These are phyloP conservation scores for Drosophila pachea DNA, from an alignment of 1,140 invertebrate species.

Conservation along the genomic window DNA sequence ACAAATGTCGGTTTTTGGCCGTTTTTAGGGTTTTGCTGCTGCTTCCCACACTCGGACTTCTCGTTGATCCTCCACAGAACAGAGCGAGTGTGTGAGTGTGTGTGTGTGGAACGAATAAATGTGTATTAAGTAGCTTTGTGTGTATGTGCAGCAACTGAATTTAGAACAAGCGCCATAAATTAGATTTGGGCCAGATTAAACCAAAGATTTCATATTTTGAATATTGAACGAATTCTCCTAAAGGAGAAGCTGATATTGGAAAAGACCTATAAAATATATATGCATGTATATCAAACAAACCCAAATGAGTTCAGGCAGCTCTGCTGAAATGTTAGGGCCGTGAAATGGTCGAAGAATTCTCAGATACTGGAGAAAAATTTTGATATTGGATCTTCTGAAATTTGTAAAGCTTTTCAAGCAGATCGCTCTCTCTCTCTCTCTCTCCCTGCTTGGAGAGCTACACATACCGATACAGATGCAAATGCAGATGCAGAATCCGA, in stretches of 20 bases:
- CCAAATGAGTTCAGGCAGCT: too few relatives aligned
- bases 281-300: too few relatives aligned
- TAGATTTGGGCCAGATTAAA: conserved; percentile 1
- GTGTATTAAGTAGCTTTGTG: conserved; percentile 6
- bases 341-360: too few relatives aligned
- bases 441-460: too few relatives aligned
- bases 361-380: too few relatives aligned
- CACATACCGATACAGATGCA: conserved; percentile 10
- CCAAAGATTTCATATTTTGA: neutral
- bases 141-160: neutral
- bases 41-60: conserved; percentile 59
- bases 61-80: conserved; percentile 50
- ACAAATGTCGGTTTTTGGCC: conserved; percentile 53
- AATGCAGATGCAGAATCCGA: neutral
- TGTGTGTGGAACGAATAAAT: conserved; percentile 37
- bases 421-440: too few relatives aligned
- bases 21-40: conserved; percentile 49
- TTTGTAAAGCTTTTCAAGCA: too few relatives aligned
- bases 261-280: too few relatives aligned
- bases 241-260: too few relatives aligned
- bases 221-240: neutral
- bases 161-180: conserved; percentile 18
- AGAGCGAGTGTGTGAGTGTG: neutral
- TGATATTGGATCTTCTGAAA: too few relatives aligned
- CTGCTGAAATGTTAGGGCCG: too few relatives aligned